Conservation (phyloP, 2,888 invertebrate species). For the Omphaloscelis lunosa region DNA sequence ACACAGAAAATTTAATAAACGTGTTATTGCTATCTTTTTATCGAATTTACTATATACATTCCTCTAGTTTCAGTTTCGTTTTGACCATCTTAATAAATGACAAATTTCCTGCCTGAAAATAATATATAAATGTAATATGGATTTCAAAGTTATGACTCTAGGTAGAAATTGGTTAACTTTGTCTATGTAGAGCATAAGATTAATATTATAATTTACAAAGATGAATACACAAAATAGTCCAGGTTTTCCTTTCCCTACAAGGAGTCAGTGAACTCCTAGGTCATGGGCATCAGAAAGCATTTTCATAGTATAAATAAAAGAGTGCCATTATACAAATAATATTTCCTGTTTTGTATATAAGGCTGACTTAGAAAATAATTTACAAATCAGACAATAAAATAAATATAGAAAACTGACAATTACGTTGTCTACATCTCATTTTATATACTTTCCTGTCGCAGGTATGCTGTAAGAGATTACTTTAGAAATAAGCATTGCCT, state of each 20-base stretch:
- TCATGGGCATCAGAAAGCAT: background rate
- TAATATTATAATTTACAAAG: background rate
- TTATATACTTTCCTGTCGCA: too few relatives aligned
- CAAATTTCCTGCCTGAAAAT: background rate
- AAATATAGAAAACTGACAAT: constrained; percentile 1
- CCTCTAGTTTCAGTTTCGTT: background rate
- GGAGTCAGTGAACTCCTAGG: background rate
- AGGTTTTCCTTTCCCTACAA: background rate
- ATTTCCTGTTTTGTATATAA: background rate
- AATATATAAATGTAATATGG: background rate
- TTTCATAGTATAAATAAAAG: background rate
- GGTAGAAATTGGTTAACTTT: background rate
- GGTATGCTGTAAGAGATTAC: too few relatives aligned
- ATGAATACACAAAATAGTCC: background rate
- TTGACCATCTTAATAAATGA: background rate
- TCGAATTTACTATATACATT: background rate
- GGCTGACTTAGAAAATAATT: background rate
- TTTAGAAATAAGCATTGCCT: too few relatives aligned
- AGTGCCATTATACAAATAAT: background rate
- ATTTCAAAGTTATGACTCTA: background rate
- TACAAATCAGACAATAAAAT: background rate
- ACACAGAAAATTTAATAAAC: background rate
- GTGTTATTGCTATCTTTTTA: background rate
- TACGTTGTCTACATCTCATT: too few relatives aligned
- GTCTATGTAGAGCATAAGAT: too few relatives aligned